Percentiles rank a stretch among this genome's conserved stretches.
These are phyloP conservation scores for Cyclura pinguis DNA, from an alignment of 2,797 vertebrate genomes.

Conservation along the genomic window DNA sequence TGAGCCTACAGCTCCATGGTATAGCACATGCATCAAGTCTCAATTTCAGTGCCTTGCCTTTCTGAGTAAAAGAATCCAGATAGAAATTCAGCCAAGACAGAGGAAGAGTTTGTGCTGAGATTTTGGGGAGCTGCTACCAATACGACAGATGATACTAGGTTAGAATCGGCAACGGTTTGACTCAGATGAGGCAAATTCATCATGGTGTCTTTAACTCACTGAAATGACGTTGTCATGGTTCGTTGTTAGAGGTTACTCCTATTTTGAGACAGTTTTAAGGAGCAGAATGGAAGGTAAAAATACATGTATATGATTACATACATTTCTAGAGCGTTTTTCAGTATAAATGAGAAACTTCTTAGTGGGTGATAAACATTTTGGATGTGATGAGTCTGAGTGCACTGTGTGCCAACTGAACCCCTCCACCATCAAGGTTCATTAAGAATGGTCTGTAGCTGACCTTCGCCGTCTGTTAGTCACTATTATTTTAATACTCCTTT, in stretches of 20 bases:
- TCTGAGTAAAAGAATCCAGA: background rate
- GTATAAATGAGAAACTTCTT: background rate
- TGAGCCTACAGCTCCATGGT: background rate
- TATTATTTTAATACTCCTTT: constrained; percentile 27
- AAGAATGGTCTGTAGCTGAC: background rate
- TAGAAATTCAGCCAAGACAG: background rate
- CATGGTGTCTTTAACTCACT: constrained; percentile 15
- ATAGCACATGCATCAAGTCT: background rate
- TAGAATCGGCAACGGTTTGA: background rate
- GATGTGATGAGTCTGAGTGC: background rate
- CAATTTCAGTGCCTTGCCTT: background rate
- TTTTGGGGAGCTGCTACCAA: background rate
- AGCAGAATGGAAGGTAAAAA: background rate
- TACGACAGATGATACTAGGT: background rate
- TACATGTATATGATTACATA: background rate
- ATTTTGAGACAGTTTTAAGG: constrained; percentile 27
- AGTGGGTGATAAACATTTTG: background rate
- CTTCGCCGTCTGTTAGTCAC: background rate
- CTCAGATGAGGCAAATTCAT: background rate
- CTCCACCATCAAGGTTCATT: background rate
- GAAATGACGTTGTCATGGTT: background rate
- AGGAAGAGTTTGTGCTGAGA: background rate
- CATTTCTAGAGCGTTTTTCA: background rate
- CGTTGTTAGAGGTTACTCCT: constrained; percentile 22
- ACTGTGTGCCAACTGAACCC: background rate